Evolutionary conservation across 2,797 vertebrate species (phyloP), one percentile per base, ranked within the genome.

Genomic region (Sebastes hopkinsi): DNA sequence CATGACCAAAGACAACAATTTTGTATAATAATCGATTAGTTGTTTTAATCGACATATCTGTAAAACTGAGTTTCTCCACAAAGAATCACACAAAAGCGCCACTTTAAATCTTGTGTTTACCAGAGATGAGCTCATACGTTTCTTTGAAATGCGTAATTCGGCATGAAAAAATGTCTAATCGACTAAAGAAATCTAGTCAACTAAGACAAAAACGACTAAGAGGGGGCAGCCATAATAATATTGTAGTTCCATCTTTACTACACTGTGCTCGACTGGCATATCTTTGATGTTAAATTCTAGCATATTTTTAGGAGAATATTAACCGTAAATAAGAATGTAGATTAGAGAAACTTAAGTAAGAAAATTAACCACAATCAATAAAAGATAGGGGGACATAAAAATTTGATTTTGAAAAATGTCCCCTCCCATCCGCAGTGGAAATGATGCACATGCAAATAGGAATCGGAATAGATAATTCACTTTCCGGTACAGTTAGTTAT

Each of bases 391-490:
- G 42, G 16, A 0, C 46, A 50, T 0, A 50, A 58, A 18, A 59
- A 0, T 4, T 30, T 0, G 16, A 30, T 59, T 30, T 59, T 59
- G 8, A 59, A 59, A 59, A 59, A 18, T 59, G 14, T 0, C 22
- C 52, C 52, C 54, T 13, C n/a, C 54, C 0, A 13, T 55, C n/a
- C 22, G 10, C 54, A 55, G 12, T 0, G 22, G 46, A 50, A 50
- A 0, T 50, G 0, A 50, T 50, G 46, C 18, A 50, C 46, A 0
- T 50, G 18, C 46, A 50, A 50, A 50, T 50, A 50, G 18, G 46
- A 50, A 50, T 18, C 16, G 0, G 46, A 50, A 50, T 50, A 50
- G 46, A 50, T 50, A 20, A 50, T 50, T 50, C n/a, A 22, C 16
- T 20, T 34, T 38, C 8, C 23, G 8, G 0, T 58, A 42, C 6